These are phyloP conservation scores for Falco novaeseelandiae DNA, from an alignment of 2,797 vertebrate genomes.

Conservation along the genomic window DNA sequence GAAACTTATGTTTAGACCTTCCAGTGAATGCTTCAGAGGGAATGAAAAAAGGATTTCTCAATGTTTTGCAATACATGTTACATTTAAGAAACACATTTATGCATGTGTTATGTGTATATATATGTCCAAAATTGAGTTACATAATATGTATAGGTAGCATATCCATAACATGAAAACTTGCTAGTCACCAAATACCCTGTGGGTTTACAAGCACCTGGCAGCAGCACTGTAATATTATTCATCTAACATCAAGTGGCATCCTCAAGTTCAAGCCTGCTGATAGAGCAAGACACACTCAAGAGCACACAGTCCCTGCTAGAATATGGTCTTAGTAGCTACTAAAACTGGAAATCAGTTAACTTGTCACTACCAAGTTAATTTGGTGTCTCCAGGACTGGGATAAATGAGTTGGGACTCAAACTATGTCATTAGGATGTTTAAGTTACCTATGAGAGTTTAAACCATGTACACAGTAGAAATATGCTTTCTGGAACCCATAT, in stretches of 20 bases:
- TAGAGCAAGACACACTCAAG: not conserved
- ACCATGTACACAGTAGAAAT: rapidly evolving
- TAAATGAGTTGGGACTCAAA: not conserved
- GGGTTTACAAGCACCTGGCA: not conserved
- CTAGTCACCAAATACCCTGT: not conserved
- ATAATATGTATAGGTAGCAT: not conserved
- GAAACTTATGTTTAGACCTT: not conserved
- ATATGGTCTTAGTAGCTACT: not conserved
- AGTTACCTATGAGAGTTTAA: not conserved
- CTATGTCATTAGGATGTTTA: not conserved
- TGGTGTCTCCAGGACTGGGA: not conserved
- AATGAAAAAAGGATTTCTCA: not conserved
- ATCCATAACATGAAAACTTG: not conserved
- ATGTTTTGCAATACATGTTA: not conserved
- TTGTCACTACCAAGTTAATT: not conserved
- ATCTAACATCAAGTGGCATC: not conserved
- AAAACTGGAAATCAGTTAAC: not conserved
- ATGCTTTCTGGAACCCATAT: not conserved
- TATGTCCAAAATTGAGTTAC: not conserved
- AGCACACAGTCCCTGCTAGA: not conserved
- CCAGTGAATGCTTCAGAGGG: not conserved
- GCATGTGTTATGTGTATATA: not conserved
- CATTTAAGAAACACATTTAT: not conserved
- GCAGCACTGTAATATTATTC: not conserved
- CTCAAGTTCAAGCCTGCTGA: not conserved